Evolutionary conservation across 2,797 vertebrate species (phyloP), one percentile per base, ranked within the genome.

Genomic region (Nothura maculosa): DNA sequence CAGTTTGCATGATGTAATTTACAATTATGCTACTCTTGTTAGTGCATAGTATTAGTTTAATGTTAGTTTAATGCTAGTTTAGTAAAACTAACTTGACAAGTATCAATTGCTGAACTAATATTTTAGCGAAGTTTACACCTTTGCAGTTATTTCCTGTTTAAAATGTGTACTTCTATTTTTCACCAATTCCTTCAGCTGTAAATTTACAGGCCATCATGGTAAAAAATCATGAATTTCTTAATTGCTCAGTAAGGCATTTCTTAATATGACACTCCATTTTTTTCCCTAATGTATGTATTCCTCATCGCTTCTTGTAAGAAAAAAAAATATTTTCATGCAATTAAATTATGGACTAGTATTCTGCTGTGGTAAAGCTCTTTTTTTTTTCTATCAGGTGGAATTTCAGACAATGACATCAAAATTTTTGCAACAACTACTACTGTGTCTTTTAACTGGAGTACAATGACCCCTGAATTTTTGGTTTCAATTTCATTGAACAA

Each of bases 401-500:
- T 98, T 85, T 96, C 96, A 91, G 43, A 78, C 78, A 94, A 77
- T 55, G 93, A 89, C 84, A 85, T 98, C 69, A 97, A 96, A 91
- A 94, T 55, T 58, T 60, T 84, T 85, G 94, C 96, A 72, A 98
- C 98, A 34, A 94, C 96, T 63, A 98, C 98, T 5, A 97, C 96
- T 45, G 97, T 97, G 64, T 95, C 97, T 78, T 98, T 98, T 92
- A 95, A 96, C 45, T 98, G 98, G 98, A 97, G 42, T 60, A 30
- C 52, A 28, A 28, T 92, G 9, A 76, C 48, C 62, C 54, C 74
- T 67, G 96, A 96, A 67, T 90, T 95, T 96, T 92, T 88, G 52
- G 94, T 97, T 77, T 96, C 95, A 79, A 66, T 98, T 94, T 97
- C 91, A 36, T 74, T 98, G 69, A 95, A 96, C 78, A 95, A 88